Evolutionary conservation across 2,888 invertebrate genomes (phyloP).

Genomic region (Halictus ligatus): DNA sequence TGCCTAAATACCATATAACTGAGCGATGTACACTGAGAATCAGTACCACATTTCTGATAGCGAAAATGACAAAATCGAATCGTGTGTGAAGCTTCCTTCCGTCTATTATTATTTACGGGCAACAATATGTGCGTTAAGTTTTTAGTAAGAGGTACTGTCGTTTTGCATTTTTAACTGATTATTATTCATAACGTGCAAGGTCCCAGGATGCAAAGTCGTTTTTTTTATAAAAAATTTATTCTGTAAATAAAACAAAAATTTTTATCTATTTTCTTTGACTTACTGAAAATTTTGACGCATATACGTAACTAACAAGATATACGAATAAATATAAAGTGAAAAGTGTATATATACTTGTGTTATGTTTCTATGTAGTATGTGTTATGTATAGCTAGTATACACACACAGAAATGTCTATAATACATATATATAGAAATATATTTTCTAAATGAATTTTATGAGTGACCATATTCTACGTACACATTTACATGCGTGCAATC

Average conservation of each 20-base stretch:
- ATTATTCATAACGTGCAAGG: background rate
- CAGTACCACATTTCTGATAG: constrained; percentile 1
- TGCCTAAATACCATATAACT: background rate
- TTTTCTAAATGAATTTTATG: constrained; percentile 73
- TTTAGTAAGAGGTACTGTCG: constrained; percentile 23
- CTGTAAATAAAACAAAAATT: background rate
- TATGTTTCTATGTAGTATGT: constrained; percentile 60
- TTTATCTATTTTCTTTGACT: constrained; percentile 5
- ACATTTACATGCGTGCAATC: constrained; percentile 18
- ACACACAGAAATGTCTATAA: constrained; percentile 45
- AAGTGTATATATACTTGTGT: constrained; percentile 45
- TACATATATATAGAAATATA: constrained; percentile 56
- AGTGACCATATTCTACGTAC: constrained; percentile 71
- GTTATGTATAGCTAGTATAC: constrained; percentile 41
- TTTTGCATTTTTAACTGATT: background rate
- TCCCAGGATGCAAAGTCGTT: background rate
- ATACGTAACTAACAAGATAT: constrained; percentile 23
- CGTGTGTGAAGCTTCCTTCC: constrained; percentile 26
- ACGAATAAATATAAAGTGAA: constrained; percentile 34
- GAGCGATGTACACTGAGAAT: background rate
- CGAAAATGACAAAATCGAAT: constrained; percentile 11
- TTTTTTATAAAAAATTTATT: background rate
- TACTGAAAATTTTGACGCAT: constrained; percentile 38
- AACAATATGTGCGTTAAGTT: constrained; percentile 16
- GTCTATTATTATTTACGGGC: constrained; percentile 2